Conservation (phyloP, 1,140 invertebrate genomes). For the Araneus ventricosus region DNA sequence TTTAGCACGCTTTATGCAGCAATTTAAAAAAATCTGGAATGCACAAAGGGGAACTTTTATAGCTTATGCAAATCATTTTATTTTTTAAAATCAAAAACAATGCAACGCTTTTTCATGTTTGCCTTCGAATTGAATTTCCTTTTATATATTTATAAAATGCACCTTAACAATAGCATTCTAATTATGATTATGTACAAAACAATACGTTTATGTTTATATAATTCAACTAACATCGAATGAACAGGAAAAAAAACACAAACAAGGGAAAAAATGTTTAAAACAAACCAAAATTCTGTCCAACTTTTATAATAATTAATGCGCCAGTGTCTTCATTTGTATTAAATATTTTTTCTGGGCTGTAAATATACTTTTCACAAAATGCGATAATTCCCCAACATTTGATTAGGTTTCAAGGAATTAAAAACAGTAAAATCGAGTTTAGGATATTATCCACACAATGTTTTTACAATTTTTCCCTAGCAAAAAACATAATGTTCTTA, state of each 20-base stretch:
- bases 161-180: too few species aligned
- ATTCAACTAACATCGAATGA: conserved; percentile 20
- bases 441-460: conserved; percentile 6
- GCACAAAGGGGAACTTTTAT: too few species aligned
- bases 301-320: conserved; percentile 3
- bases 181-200: conserved; percentile 8
- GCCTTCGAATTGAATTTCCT: too few species aligned
- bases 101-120: too few species aligned
- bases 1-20: too few species aligned
- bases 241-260: neutral
- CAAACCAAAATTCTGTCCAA: neutral
- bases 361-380: neutral
- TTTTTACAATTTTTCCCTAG: neutral
- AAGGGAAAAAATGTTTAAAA: neutral
- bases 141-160: too few species aligned
- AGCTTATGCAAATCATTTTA: too few species aligned
- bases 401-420: conserved; percentile 3
- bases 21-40: too few species aligned
- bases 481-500: conserved; percentile 35
- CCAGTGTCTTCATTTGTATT: neutral
- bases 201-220: neutral
- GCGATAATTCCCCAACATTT: neutral
- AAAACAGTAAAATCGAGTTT: conserved; percentile 25
- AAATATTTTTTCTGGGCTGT: neutral
- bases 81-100: too few species aligned